Base-by-base conservation (phyloP, 2,888 invertebrate species). In the Lapara coniferarum region DNA sequence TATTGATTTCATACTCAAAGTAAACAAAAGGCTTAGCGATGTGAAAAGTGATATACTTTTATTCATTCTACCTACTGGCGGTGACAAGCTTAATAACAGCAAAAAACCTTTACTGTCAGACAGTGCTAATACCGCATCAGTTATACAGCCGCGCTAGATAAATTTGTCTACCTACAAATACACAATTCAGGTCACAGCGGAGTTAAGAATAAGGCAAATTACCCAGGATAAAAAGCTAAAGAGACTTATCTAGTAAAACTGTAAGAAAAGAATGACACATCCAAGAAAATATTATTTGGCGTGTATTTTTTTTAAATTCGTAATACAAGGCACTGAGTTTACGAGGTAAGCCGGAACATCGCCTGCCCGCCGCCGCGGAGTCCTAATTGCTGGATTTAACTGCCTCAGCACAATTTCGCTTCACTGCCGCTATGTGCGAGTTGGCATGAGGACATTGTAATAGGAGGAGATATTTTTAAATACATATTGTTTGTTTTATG, bases 331-430 rank as follows among this genome's bases (percentile, higher is more conserved):
- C 52, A 25, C 30, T 16, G 12, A 53, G 66, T 51, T 66, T 66
- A 53, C 37, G 66, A 66, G 53, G 51, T 53, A 66, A 66, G 53
- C 57, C 44, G 13, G 30, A 55, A 49, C 67, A 49, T 44, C 55
- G 66, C 25, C n/a, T 16, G 30, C 56, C 67, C 46, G 49, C 63
- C 63, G 63, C 49, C 46, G 63, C 63, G 49, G 68, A 53, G 49
- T 63, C 69, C 72, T 72, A 72, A 72, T 72, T 71, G 70, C 72
- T 59, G 69, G 71, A 71, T 70, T 72, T 71, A 72, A 72, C 71
- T 69, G 71, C 69, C 71, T 68, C 67, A 56, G 67, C 57, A 55
- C 53, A 49, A 68, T 68, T 57, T 16, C 67, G 57, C 67, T 57
- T 63, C 63, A 49, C 63, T 63, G 63, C 46, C 49, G 63, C 63